A percentile compares a stretch with the other conserved stretches of the same genome.
Conservation (phyloP, 2,113 vertebrate genomes). For the Cebus imitator region DNA sequence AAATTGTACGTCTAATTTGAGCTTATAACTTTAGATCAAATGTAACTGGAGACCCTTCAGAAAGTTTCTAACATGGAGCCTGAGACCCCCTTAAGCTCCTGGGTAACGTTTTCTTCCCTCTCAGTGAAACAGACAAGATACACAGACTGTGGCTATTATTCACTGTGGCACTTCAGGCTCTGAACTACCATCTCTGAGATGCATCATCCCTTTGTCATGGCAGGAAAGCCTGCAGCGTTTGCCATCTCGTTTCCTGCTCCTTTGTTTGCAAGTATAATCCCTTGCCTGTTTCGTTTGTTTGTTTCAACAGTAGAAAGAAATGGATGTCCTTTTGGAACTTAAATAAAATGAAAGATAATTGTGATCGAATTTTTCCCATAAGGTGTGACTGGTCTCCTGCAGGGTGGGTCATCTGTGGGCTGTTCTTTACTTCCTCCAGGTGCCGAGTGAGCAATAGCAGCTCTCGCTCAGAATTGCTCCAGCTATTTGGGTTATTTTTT, state of each 20-base stretch:
- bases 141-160: neutral
- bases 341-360: neutral
- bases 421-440: no score
- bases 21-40: neutral
- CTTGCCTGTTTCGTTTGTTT: neutral
- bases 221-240: neutral
- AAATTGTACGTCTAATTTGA: neutral
- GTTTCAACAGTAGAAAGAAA: neutral
- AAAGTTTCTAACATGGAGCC: neutral
- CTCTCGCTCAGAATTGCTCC: neutral
- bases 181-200: neutral
- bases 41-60: neutral
- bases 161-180: neutral
- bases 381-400: neutral
- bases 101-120: neutral
- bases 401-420: accelerated
- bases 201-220: neutral
- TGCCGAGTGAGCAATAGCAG: neutral
- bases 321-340: neutral
- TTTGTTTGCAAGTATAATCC: neutral
- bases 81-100: neutral
- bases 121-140: neutral
- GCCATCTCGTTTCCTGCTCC: no score
- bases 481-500: no score
- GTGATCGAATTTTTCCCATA: neutral